Base-by-base conservation (phyloP, 2,888 invertebrate species). In the Morpho deidamia region DNA sequence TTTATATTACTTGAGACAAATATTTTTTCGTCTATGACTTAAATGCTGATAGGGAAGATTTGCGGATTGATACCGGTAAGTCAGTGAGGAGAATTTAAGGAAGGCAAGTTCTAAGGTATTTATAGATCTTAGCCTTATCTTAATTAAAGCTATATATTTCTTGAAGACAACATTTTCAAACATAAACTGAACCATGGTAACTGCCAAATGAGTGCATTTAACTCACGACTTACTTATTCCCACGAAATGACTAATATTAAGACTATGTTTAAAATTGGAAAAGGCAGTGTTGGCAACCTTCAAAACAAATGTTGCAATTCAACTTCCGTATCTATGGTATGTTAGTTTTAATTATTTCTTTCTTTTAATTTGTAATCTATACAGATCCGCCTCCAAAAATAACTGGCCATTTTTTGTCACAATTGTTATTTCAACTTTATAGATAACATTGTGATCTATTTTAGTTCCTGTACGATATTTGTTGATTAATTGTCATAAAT, bases 171-270 rank as follows among this genome's bases (percentile, higher is more conserved):
- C 23, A 23, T 23, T 23, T 23, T 23, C 23, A 23, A 23, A 23
- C 23, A 23, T 37, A 41, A 34, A 4, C 12, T 40, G 33, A 48
- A 48, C 41, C 12, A 48, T 41, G 40, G 11, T 48, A 32, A 46
- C 32, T 38, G 46, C 39, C 49, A 51, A 58, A 58, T 53, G 54
- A 55, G 44, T 50, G 60, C 58, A 56, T 55, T 55, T 51, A 50
- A 51, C 56, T 63, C 63, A 63, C 48, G 48, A 41, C 40, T 40
- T 40, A 9, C 37, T n/a, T 43, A 47, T 58, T 64, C 64, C 56
- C 64, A 66, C 65, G 64, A 43, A 51, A 34, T 56, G 60, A 61
- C 49, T 58, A 58, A 63, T 46, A 46, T 48, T 32, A 32, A 32
- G 47, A 11, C 45, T 53, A 39, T 46, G 44, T 12, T 52, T 50